These are phyloP conservation scores for Clarias platycephalus DNA, from an alignment of 2,797 vertebrate genomes.

Conservation along the genomic window DNA sequence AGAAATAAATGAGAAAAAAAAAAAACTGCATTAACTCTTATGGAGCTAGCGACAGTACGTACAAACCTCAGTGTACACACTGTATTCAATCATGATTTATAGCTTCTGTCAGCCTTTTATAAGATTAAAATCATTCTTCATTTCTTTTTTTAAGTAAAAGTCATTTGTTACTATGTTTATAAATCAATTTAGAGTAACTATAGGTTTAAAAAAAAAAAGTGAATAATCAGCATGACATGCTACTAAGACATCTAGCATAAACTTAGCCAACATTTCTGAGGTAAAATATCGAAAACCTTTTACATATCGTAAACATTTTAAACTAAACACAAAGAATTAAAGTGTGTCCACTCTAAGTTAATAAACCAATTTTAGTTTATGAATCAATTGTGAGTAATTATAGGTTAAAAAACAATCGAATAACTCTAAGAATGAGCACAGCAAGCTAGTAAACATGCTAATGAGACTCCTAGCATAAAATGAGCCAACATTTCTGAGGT, in stretches of 20 bases:
- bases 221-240: too few species aligned
- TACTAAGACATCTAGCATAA: too few species aligned
- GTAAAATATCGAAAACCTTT: too few species aligned
- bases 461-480: background rate
- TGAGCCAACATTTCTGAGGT: background rate
- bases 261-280: too few species aligned
- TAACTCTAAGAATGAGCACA: too few species aligned
- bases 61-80: background rate
- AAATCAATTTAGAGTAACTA: background rate
- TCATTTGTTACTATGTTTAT: background rate
- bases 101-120: background rate
- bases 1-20: background rate
- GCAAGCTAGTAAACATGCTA: background rate
- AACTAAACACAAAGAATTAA: too few species aligned
- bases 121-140: background rate
- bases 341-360: too few species aligned
- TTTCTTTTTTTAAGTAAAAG: background rate
- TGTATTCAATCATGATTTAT: background rate
- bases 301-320: too few species aligned
- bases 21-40: background rate
- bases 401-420: background rate
- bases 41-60: background rate
- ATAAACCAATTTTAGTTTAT: background rate
- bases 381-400: background rate
- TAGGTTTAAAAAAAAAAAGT: too few species aligned